Percentiles rank a stretch among this genome's conserved stretches.
Evolutionary conservation across 2,888 invertebrate species (phyloP).

Genomic region (Labia minor): DNA sequence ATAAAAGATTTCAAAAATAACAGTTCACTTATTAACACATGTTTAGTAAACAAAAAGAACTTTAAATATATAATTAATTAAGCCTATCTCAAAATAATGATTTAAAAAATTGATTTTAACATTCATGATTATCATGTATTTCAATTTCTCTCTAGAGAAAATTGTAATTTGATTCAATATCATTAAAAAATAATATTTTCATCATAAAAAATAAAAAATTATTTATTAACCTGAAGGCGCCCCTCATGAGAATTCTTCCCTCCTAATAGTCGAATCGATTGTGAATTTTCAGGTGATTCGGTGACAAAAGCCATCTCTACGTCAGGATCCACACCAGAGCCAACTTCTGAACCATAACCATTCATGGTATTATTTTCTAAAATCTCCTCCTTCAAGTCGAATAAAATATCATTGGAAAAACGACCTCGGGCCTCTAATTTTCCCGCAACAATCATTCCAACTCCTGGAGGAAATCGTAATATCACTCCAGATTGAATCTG

Average conservation of each 20-base stretch:
- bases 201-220: no score
- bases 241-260: conserved; percentile 76
- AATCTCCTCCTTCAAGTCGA: conserved; percentile 68
- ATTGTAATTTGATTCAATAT: no score
- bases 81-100: no score
- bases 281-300: conserved; percentile 42
- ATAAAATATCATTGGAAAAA: conserved; percentile 64
- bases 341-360: conserved; percentile 32
- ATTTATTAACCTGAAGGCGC: conserved; percentile 51
- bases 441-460: conserved; percentile 95
- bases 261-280: conserved; percentile 69
- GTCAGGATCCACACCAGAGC: conserved; percentile 48
- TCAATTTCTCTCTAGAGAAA: no score
- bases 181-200: no score
- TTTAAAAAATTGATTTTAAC: no score
- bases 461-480: conserved; percentile 75
- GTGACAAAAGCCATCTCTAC: conserved; percentile 45
- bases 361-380: conserved; percentile 47
- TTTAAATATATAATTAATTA: background rate
- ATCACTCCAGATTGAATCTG: conserved; percentile 80
- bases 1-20: no score
- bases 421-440: conserved; percentile 72
- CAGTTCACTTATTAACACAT: background rate
- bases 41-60: background rate
- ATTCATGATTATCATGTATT: no score